phyloP scores from a whole-genome alignment of 1,140 invertebrate genomes.

The Drosophila leontia region DNA sequence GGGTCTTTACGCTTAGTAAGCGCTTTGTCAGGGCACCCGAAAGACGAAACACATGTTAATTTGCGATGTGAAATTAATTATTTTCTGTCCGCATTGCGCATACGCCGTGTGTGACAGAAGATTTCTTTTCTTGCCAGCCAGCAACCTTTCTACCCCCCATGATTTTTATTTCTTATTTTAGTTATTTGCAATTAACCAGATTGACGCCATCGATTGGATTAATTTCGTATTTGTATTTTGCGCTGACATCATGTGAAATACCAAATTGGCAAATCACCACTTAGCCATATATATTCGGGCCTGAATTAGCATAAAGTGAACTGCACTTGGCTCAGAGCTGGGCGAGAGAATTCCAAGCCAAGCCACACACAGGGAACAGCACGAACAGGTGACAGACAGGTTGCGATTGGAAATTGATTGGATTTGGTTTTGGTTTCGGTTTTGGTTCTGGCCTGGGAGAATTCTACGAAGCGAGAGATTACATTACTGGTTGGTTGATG shows the following conservation, averaged over 20 bases:
- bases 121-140: constrained; percentile 42
- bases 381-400: constrained; percentile 3
- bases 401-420: constrained; percentile 29
- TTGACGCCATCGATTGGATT: constrained; percentile 43
- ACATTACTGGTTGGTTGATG: constrained; percentile 10
- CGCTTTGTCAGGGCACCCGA: constrained; percentile 52
- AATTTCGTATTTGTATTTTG: constrained; percentile 63
- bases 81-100: constrained; percentile 6
- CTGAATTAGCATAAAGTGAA: constrained; percentile 68
- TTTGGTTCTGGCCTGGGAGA: constrained; percentile 20
- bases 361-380: neutral
- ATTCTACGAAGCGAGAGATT: constrained; percentile 20
- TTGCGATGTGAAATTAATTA: constrained; percentile 47
- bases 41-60: constrained; percentile 72
- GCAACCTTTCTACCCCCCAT: neutral
- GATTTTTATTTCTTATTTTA: no score
- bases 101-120: constrained; percentile 67
- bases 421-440: constrained; percentile 6
- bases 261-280: constrained; percentile 62
- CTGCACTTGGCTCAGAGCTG: constrained; percentile 37
- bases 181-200: neutral
- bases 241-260: constrained; percentile 77
- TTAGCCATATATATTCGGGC: constrained; percentile 5
- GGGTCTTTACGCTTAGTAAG: constrained; percentile 77
- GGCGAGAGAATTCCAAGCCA: neutral